A percentile compares a stretch with the other conserved stretches of the same genome.
Evolutionary conservation across 2,797 vertebrate species (phyloP).

Genomic region (Onychomys leucogaster): DNA sequence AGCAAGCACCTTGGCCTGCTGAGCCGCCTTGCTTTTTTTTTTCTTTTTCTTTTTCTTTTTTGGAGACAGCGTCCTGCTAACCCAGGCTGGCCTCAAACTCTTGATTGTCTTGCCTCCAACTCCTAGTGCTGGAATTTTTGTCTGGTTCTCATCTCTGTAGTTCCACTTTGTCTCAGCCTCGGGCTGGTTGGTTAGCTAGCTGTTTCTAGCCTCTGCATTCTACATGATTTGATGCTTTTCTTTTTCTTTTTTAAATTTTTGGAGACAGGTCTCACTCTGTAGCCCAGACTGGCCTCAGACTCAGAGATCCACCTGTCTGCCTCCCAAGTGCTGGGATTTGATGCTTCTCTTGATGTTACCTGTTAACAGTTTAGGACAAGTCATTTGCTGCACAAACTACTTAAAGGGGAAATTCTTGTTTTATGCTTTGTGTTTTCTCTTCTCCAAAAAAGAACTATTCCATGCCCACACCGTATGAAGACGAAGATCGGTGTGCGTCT

Average conservation of each 20-base stretch:
- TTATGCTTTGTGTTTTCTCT: conserved; percentile 28
- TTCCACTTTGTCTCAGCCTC: neutral
- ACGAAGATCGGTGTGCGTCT: neutral
- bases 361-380: neutral
- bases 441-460: neutral
- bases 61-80: neutral
- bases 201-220: neutral
- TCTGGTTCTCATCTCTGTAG: neutral
- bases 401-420: neutral
- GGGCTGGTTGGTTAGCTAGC: neutral
- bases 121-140: neutral
- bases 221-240: neutral
- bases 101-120: neutral
- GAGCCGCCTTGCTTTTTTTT: neutral
- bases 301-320: neutral
- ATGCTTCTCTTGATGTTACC: neutral
- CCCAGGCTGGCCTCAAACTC: neutral
- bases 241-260: neutral
- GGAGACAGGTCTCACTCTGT: neutral
- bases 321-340: neutral
- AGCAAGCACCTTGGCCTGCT: neutral
- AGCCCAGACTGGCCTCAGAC: neutral
- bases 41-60: too few relatives aligned
- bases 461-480: neutral
- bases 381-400: neutral